Conservation (phyloP, 2,888 invertebrate genomes). For the Pandemis heparana region DNA sequence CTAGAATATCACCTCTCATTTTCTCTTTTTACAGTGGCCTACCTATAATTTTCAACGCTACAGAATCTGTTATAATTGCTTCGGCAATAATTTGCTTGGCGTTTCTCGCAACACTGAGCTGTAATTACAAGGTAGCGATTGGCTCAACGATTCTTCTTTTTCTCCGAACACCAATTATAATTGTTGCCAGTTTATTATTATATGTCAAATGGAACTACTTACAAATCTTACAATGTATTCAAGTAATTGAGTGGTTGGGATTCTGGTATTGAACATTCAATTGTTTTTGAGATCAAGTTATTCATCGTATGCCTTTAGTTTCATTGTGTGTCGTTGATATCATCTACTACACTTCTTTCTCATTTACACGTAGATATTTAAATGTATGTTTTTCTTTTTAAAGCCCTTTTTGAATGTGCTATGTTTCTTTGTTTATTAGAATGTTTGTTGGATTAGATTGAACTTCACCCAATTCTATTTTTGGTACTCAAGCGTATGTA, state of each 20-base stretch:
- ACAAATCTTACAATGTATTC: slow-evolving; percentile 13
- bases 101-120: slow-evolving; percentile 24
- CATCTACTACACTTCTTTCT: no score
- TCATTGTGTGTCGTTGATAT: no score
- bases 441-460: no score
- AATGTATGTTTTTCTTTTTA: no score
- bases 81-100: slow-evolving; percentile 2
- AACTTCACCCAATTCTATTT: no score
- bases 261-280: background rate
- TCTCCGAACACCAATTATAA: slow-evolving; percentile 14
- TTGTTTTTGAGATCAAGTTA: background rate
- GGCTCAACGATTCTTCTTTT: slow-evolving; percentile 24
- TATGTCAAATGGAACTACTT: background rate
- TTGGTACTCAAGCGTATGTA: no score
- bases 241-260: background rate
- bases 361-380: no score
- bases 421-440: no score
- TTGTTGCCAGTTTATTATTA: slow-evolving; percentile 11
- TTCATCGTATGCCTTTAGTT: no score
- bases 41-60: slow-evolving; percentile 38
- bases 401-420: no score
- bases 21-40: slow-evolving; percentile 5
- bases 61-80: slow-evolving; percentile 38
- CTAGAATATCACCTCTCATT: background rate
- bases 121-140: slow-evolving; percentile 37